Conservation (phyloP, 2,888 invertebrate species). For the Meghimatium bilineatum region DNA sequence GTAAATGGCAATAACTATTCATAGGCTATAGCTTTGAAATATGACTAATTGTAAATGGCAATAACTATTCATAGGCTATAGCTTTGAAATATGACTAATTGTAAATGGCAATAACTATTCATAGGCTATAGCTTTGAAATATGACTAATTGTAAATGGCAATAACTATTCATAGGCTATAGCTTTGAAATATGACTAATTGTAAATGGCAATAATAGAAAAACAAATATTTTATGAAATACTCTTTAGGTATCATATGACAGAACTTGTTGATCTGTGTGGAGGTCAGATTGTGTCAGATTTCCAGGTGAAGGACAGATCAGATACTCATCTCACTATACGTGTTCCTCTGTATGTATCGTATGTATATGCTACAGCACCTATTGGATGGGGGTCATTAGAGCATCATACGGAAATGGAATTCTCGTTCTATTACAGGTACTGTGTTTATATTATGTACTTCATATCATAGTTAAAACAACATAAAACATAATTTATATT, state of each 20-base stretch:
- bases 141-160: too few species aligned
- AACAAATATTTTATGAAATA: neutral
- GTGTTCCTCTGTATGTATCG: constrained; percentile 77
- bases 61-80: too few species aligned
- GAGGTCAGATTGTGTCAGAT: constrained; percentile 76
- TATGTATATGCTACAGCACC: constrained; percentile 76
- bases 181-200: too few species aligned
- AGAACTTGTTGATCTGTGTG: constrained; percentile 77
- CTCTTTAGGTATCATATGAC: constrained; percentile 74
- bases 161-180: too few species aligned
- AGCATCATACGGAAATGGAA: constrained; percentile 77
- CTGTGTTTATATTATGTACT: neutral
- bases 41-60: too few species aligned
- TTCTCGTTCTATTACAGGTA: constrained; percentile 73
- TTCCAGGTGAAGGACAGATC: constrained; percentile 71
- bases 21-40: too few species aligned
- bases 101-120: too few species aligned
- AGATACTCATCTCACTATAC: constrained; percentile 75
- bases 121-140: too few species aligned
- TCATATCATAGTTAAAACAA: neutral
- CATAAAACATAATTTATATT: neutral
- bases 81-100: too few species aligned
- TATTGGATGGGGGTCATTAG: constrained; percentile 77
- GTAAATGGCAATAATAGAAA: too few species aligned
- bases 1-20: too few species aligned